Conservation (phyloP, 2,797 vertebrate genomes). For the Sylvilagus floridanus region DNA sequence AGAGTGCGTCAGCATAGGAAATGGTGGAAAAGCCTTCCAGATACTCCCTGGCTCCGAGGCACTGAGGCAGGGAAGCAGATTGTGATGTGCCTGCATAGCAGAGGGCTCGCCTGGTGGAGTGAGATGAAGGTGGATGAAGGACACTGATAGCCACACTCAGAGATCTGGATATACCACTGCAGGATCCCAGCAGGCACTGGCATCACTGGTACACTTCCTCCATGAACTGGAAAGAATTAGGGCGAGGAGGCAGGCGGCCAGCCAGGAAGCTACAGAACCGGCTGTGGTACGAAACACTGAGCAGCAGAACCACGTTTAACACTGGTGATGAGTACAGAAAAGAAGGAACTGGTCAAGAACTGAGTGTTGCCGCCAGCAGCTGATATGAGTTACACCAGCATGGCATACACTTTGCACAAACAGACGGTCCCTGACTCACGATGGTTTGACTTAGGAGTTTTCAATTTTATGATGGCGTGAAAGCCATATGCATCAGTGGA, state of each 20-base stretch:
- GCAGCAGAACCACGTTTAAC: neutral
- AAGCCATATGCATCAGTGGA: neutral
- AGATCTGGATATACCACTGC: neutral
- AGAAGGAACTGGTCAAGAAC: neutral
- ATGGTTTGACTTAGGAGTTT: neutral
- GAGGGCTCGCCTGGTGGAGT: neutral
- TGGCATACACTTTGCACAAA: too few species aligned
- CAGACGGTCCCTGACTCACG: too few species aligned
- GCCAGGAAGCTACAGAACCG: neutral
- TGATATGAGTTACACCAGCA: neutral
- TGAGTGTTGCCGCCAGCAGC: too few species aligned
- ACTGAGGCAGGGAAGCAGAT: neutral
- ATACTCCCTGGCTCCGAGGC: neutral
- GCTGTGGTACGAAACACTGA: neutral
- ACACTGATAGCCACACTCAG: neutral
- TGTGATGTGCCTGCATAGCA: neutral
- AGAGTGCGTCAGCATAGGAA: neutral
- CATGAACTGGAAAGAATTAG: neutral
- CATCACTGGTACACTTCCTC: too few species aligned
- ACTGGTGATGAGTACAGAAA: neutral
- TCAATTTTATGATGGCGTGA: neutral
- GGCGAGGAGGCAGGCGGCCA: too few species aligned
- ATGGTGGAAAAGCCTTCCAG: neutral
- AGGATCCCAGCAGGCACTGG: neutral
- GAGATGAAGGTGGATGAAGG: neutral